These are phyloP conservation scores for Thalassarche chlororhynchos DNA, from an alignment of 2,113 vertebrate genomes.

Conservation along the genomic window DNA sequence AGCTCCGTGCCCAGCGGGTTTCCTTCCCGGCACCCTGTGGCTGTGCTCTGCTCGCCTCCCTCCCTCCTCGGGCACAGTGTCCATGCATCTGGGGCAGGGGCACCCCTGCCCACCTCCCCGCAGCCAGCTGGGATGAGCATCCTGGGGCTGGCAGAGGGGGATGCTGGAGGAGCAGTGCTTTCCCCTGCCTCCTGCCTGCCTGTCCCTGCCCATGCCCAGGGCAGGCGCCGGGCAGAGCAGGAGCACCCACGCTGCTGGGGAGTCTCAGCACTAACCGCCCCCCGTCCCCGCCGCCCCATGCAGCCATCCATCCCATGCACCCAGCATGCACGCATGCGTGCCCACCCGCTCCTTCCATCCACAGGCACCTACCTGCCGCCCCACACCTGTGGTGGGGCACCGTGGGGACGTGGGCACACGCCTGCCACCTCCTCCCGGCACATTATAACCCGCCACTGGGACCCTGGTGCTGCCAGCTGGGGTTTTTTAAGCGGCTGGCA, in stretches of 20 bases:
- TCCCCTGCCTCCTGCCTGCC: neutral
- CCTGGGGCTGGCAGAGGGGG: neutral
- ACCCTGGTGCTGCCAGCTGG: neutral
- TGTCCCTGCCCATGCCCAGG: neutral
- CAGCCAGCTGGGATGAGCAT: neutral
- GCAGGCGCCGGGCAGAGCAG: neutral
- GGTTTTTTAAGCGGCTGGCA: constrained; percentile 69
- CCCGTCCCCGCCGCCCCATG: fast-evolving
- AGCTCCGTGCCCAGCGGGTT: fast-evolving
- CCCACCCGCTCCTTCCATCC: neutral
- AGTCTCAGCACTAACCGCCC: neutral
- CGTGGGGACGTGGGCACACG: neutral
- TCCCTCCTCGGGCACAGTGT: fast-evolving
- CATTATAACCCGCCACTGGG: constrained; percentile 3
- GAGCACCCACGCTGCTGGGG: fast-evolving
- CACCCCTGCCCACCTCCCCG: neutral
- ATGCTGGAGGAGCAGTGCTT: fast-evolving
- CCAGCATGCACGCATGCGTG: fast-evolving
- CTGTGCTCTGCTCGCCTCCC: fast-evolving
- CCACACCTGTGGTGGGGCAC: neutral
- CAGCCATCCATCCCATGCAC: neutral
- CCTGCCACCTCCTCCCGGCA: constrained; percentile 29
- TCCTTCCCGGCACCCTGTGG: fast-evolving
- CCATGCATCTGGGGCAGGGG: neutral
- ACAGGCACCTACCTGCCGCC: neutral